Percentiles rank a stretch among this genome's conserved stretches.
phyloP scores from a whole-genome alignment of 2,888 invertebrate species.

The Andrena marginata region DNA sequence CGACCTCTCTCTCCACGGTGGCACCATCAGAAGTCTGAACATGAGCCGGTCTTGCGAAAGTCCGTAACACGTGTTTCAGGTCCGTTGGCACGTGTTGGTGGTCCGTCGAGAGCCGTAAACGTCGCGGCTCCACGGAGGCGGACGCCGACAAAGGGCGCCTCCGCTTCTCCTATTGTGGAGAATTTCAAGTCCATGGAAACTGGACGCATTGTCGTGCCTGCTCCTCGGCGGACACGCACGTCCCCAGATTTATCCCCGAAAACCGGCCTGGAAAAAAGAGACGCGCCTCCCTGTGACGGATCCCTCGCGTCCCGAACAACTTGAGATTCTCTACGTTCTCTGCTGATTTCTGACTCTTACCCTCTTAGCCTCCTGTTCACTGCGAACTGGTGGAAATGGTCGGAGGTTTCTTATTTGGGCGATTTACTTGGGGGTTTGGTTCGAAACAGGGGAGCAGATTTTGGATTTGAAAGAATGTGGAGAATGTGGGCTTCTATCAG shows the following conservation, averaged over 20 bases:
- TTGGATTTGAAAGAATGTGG: no score
- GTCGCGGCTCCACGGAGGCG: slow-evolving; percentile 62
- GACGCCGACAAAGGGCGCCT: slow-evolving; percentile 76
- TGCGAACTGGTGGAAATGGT: no score
- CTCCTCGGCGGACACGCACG: slow-evolving; percentile 76
- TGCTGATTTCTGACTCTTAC: neutral
- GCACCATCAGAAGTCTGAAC: slow-evolving; percentile 41
- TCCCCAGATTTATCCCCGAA: slow-evolving; percentile 66
- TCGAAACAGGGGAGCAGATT: no score
- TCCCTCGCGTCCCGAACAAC: slow-evolving; percentile 30
- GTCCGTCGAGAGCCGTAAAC: slow-evolving; percentile 70
- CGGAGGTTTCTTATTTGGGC: no score
- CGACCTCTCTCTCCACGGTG: slow-evolving; percentile 41
- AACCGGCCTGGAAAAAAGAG: slow-evolving; percentile 51
- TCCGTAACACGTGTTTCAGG: slow-evolving; percentile 74
- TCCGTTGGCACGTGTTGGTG: slow-evolving; percentile 77
- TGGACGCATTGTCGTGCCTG: slow-evolving; percentile 74
- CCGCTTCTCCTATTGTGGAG: slow-evolving; percentile 72
- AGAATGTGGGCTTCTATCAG: no score
- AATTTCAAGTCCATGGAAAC: slow-evolving; percentile 73
- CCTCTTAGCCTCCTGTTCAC: no score
- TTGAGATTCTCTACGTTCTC: slow-evolving; percentile 14
- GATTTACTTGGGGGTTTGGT: no score
- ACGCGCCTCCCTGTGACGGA: slow-evolving; percentile 12
- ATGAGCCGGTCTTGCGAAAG: slow-evolving; percentile 71